Conservation (phyloP, 2,797 vertebrate genomes). For the Chelon labrosus region DNA sequence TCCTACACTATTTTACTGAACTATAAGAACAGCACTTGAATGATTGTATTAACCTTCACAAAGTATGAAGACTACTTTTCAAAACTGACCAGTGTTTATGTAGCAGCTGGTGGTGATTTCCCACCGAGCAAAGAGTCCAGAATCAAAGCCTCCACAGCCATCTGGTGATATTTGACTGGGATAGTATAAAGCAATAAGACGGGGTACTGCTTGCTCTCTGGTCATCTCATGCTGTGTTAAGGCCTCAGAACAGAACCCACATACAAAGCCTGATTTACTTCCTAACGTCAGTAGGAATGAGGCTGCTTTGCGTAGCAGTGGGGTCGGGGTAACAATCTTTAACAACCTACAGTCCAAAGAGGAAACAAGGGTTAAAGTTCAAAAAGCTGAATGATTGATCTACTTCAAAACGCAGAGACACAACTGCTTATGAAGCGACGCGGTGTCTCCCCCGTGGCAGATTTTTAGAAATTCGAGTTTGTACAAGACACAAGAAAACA, state of each 20-base stretch:
- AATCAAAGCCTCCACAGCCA: slow-evolving; percentile 67
- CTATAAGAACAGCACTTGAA: slow-evolving; percentile 14
- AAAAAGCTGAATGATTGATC: slow-evolving; percentile 65
- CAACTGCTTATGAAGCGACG: slow-evolving; percentile 24
- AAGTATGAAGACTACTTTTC: slow-evolving; percentile 28
- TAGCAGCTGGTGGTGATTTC: slow-evolving; percentile 65
- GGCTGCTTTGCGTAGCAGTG: slow-evolving; percentile 56
- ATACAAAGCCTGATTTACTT: slow-evolving; percentile 72
- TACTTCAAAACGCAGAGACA: slow-evolving; percentile 53
- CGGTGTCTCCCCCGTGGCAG: slow-evolving; percentile 16
- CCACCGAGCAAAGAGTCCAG: slow-evolving; percentile 41
- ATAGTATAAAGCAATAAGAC: slow-evolving; percentile 65
- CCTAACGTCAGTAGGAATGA: slow-evolving; percentile 62
- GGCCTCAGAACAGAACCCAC: slow-evolving; percentile 69
- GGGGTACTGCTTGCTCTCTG: slow-evolving; percentile 58
- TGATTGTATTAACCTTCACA: slow-evolving; percentile 4
- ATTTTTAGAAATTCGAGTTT: slow-evolving; percentile 33
- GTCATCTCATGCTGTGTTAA: slow-evolving; percentile 67
- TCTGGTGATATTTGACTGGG: slow-evolving; percentile 70
- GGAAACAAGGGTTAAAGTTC: slow-evolving; percentile 69
- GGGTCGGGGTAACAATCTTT: slow-evolving; percentile 57
- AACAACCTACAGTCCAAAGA: slow-evolving; percentile 58
- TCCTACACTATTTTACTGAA: slow-evolving; percentile 10
- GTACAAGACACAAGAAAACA: slow-evolving; percentile 29
- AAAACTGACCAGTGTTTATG: slow-evolving; percentile 53